Percentiles rank a stretch among this genome's conserved stretches.
These are phyloP conservation scores for Cabera pusaria DNA, from an alignment of 2,888 invertebrate species.

Conservation along the genomic window DNA sequence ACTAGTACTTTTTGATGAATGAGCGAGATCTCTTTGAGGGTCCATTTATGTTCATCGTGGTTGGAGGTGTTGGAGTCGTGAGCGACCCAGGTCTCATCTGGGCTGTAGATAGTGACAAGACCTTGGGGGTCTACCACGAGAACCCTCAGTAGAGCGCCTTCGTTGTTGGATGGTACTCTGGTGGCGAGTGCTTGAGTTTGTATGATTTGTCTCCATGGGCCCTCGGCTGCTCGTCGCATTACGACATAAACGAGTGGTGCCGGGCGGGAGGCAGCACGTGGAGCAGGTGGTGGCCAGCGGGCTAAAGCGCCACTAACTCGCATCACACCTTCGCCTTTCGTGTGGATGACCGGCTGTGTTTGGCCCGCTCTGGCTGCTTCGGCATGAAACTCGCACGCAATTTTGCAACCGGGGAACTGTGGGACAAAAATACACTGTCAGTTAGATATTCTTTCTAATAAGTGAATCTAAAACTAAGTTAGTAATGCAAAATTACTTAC, in stretches of 20 bases:
- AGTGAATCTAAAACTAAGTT: too few relatives aligned
- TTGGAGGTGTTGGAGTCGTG: constrained; percentile 78
- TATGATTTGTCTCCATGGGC: constrained; percentile 86
- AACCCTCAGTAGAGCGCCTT: constrained; percentile 86
- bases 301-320: constrained; percentile 85
- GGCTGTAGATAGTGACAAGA: constrained; percentile 87
- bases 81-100: constrained; percentile 84
- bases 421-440: constrained; percentile 35
- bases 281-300: constrained; percentile 85
- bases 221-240: constrained; percentile 85
- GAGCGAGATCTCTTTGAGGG: constrained; percentile 86
- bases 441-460: too few relatives aligned
- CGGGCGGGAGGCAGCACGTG: constrained; percentile 81
- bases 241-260: constrained; percentile 87
- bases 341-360: constrained; percentile 87
- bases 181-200: constrained; percentile 86
- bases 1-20: constrained; percentile 88
- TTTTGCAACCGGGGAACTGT: constrained; percentile 89
- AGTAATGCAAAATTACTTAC: constrained; percentile 76
- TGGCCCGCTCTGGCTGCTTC: constrained; percentile 85
- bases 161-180: constrained; percentile 85
- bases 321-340: constrained; percentile 87
- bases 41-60: constrained; percentile 83
- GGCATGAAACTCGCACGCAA: constrained; percentile 87
- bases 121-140: constrained; percentile 88